Evolutionary conservation across 2,888 invertebrate species (phyloP), one percentile per base, ranked within the genome.

Genomic region (Ctena decussata): DNA sequence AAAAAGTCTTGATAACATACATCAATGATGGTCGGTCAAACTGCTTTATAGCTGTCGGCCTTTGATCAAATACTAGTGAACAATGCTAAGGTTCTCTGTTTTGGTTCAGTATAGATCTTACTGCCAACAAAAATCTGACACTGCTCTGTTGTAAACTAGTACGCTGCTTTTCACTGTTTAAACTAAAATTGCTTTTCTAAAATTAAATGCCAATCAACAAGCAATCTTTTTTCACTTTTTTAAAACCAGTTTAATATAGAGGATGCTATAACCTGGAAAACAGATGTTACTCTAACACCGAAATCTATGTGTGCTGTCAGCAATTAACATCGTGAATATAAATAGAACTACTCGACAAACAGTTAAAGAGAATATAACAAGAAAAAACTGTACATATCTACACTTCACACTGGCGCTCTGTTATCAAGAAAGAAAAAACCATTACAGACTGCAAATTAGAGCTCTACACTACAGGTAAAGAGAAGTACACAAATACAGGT

Each of bases 401-500:
- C 65, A 65, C 21, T 2, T 24, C 65, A 65, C 65, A 32, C 32
- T 32, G 65, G 35, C 65, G 11, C 65, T 32, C 65, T 12, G 35
- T 5, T 65, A 35, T 65, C 35, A n/a, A 35, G 65, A 65, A 35
- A 65, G 35, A 30, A 65, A 15, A 65, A 30, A 11, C 60, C 11
- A 11, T 30, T 18, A 60, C 60, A 27, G 30, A 60, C 27, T 65
- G 65, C 65, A 65, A 65, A 65, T 65, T 65, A 65, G 65, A 65
- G 65, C 65, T 35, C 65, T 65, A 65, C 65, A 83, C 86, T 86
- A 86, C 81, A 84, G 65, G 75, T 77, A 78, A 71, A 79, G 65
- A 72, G 81, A 86, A 79, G 81, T 73, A 83, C 77, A 80, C 81
- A 80, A 84, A 86, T 82, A 83, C 75, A 82, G 49, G 83, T 81